These are phyloP conservation scores for Helostoma temminkii DNA, from an alignment of 2,797 vertebrate species.

Conservation along the genomic window DNA sequence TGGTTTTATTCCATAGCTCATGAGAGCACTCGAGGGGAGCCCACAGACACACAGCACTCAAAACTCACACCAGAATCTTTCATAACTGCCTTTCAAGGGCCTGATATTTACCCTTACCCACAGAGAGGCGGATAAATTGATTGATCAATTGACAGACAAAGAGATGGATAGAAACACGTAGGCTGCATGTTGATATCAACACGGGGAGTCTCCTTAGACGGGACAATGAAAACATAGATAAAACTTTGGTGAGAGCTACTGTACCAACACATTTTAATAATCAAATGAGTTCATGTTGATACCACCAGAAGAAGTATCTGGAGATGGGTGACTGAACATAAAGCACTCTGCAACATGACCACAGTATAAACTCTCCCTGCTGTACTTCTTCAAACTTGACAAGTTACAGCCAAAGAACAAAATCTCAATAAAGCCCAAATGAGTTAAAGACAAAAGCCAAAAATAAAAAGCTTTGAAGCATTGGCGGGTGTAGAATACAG, in stretches of 20 bases:
- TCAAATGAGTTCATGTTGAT: constrained; percentile 17
- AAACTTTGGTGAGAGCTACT: not conserved
- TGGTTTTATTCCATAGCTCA: constrained; percentile 68
- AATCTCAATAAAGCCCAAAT: constrained; percentile 45
- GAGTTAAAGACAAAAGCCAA: constrained; percentile 43
- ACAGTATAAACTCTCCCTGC: constrained; percentile 38
- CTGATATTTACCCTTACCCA: constrained; percentile 24
- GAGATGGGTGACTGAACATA: constrained; percentile 14
- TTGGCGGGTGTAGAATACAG: constrained; percentile 27
- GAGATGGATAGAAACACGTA: not conserved
- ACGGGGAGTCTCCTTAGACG: too few species aligned
- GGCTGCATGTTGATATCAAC: not conserved
- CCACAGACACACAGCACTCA: constrained; percentile 42
- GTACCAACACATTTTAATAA: not conserved
- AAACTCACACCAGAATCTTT: constrained; percentile 45
- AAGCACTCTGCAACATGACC: constrained; percentile 39
- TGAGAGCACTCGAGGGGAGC: constrained; percentile 73
- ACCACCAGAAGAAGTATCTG: not conserved
- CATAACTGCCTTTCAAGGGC: constrained; percentile 14
- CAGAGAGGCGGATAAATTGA: not conserved
- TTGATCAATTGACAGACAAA: constrained; percentile 1
- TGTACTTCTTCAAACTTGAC: constrained; percentile 47
- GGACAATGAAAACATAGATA: too few species aligned
- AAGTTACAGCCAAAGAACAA: constrained; percentile 32
- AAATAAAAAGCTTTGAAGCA: constrained; percentile 6